Percentiles rank a stretch among this genome's conserved stretches.
Evolutionary conservation across 2,888 invertebrate genomes (phyloP).

Genomic region (Hipparchia sbordonii): DNA sequence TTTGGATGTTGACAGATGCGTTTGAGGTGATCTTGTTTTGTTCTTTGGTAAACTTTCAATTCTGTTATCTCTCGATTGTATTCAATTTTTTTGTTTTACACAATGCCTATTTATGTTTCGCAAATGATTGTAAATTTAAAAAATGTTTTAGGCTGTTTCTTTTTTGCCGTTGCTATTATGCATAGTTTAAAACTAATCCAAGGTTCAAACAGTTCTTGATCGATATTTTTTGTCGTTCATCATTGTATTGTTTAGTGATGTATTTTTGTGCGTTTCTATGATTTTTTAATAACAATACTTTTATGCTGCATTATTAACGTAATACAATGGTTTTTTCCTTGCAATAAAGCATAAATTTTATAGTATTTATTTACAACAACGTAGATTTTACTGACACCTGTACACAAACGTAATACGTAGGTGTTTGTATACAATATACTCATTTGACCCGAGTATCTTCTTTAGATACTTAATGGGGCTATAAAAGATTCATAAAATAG

Average conservation of each 20-base stretch:
- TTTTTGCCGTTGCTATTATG: background rate
- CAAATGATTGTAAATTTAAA: background rate
- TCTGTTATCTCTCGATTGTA: background rate
- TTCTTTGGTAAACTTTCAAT: background rate
- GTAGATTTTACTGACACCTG: background rate
- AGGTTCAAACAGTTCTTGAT: background rate
- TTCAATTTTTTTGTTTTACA: background rate
- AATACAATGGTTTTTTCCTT: no score
- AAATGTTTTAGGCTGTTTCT: background rate
- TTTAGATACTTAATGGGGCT: background rate
- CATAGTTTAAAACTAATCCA: constrained; percentile 1
- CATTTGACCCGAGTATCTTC: background rate
- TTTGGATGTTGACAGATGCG: constrained; percentile 65
- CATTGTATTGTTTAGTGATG: background rate
- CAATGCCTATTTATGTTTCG: constrained; percentile 3
- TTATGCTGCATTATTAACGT: background rate
- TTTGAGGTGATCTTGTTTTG: constrained; percentile 33
- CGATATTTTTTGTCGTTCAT: background rate
- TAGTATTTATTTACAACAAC: background rate
- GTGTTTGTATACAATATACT: background rate
- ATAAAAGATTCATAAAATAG: constrained; percentile 10
- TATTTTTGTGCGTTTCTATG: background rate
- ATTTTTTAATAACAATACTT: background rate
- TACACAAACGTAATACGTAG: no score
- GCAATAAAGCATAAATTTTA: no score